A percentile compares a stretch with the other conserved stretches of the same genome.
Conservation (phyloP, 2,797 vertebrate species). For the Chaenodraco wilsoni region DNA sequence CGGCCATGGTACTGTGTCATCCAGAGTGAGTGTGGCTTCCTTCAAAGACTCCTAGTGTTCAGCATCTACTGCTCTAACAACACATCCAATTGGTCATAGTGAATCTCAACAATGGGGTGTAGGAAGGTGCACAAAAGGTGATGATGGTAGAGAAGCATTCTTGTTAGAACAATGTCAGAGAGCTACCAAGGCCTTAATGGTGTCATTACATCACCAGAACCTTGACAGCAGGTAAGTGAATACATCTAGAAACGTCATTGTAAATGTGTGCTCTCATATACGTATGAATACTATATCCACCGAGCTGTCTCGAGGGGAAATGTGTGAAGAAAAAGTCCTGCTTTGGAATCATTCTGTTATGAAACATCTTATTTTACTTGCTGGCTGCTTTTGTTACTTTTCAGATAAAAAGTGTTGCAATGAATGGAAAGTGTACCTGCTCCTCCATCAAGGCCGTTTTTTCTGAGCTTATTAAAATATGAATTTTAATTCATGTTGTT, state of each 20-base stretch:
- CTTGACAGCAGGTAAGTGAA: background rate
- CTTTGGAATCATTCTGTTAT: too few species aligned
- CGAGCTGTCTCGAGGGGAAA: background rate
- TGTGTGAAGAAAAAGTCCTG: too few species aligned
- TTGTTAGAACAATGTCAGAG: background rate
- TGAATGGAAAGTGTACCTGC: too few species aligned
- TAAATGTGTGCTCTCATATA: too few species aligned
- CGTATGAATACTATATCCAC: too few species aligned
- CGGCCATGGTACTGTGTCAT: constrained; percentile 36
- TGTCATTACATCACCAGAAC: constrained; percentile 9
- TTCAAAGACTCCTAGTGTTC: constrained; percentile 26
- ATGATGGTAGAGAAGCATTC: constrained; percentile 14
- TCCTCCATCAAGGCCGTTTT: too few species aligned
- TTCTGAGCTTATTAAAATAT: too few species aligned
- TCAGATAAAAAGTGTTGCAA: too few species aligned
- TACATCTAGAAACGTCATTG: too few species aligned
- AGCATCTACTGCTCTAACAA: constrained; percentile 17
- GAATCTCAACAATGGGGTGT: constrained; percentile 33
- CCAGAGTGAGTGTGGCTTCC: constrained; percentile 32
- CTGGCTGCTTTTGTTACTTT: too few species aligned
- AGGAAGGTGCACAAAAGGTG: constrained; percentile 5
- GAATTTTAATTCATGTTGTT: too few species aligned
- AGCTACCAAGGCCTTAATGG: background rate
- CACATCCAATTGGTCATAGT: constrained; percentile 38
- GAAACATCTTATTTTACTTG: too few species aligned